phyloP scores from a whole-genome alignment of 2,888 invertebrate genomes.

The Sphaeridia pumilis region DNA sequence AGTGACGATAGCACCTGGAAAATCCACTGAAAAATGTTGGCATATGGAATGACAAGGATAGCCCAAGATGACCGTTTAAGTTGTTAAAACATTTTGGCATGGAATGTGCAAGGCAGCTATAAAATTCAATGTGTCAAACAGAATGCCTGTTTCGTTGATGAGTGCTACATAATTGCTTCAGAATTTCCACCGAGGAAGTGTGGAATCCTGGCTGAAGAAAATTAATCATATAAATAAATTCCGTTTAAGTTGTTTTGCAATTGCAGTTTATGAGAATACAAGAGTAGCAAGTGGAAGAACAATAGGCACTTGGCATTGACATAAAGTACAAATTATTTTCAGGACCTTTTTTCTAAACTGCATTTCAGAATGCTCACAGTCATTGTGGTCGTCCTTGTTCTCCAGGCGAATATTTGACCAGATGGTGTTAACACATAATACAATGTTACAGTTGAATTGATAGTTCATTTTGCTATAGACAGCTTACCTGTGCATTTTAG shows the following conservation, averaged over 20 bases:
- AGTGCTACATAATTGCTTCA: background rate
- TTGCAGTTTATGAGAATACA: background rate
- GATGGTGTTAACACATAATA: background rate
- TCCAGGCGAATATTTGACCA: background rate
- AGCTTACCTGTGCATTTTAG: background rate
- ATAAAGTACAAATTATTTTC: constrained; percentile 24
- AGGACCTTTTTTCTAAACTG: constrained; percentile 14
- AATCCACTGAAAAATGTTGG: too few relatives aligned
- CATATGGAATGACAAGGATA: too few relatives aligned
- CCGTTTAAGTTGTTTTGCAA: background rate
- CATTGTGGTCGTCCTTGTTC: constrained; percentile 3
- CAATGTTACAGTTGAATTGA: background rate
- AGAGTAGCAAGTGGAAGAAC: background rate
- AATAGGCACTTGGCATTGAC: constrained; percentile 17
- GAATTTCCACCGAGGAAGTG: background rate
- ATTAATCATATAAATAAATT: constrained; percentile 2
- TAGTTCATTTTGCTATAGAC: background rate
- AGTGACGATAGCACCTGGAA: too few relatives aligned
- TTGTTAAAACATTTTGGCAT: too few relatives aligned
- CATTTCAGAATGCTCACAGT: constrained; percentile 1
- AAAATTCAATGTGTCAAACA: too few relatives aligned
- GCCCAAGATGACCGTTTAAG: too few relatives aligned
- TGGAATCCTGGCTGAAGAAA: background rate
- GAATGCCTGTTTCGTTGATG: too few relatives aligned
- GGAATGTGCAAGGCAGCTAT: too few relatives aligned